phyloP scores from a whole-genome alignment of 2,888 invertebrate species.

The Cephus nigrinus region DNA sequence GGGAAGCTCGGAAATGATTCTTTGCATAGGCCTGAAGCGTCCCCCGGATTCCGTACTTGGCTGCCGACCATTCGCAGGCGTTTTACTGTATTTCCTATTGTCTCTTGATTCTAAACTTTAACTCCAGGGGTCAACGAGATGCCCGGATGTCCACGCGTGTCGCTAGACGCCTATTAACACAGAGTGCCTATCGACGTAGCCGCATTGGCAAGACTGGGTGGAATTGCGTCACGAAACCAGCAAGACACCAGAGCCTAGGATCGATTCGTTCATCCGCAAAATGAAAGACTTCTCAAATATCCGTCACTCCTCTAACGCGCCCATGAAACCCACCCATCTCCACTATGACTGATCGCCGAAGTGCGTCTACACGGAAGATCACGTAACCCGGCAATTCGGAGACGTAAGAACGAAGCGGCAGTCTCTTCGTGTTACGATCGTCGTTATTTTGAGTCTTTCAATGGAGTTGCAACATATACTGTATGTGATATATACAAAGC shows the following conservation, averaged over 20 bases:
- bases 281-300: slow-evolving; percentile 2
- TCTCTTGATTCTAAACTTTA: neutral
- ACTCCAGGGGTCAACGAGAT: neutral
- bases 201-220: neutral
- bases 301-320: neutral
- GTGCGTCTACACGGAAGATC: neutral
- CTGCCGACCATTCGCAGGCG: neutral
- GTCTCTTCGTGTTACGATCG: neutral
- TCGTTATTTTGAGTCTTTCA: neutral
- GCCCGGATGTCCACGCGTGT: neutral
- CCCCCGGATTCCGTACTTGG: neutral
- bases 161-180: neutral
- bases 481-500: no score
- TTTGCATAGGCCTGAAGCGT: no score
- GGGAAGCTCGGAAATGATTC: neutral
- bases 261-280: slow-evolving; percentile 7
- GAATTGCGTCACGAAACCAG: slow-evolving; percentile 2
- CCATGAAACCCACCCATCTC: neutral
- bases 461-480: neutral
- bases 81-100: neutral
- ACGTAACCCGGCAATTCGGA: neutral
- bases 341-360: neutral
- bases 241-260: neutral
- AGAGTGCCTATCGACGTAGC: neutral
- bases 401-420: neutral